Conservation (phyloP, 92 coral and sea anemone genomes). For the Ricordea florida region DNA sequence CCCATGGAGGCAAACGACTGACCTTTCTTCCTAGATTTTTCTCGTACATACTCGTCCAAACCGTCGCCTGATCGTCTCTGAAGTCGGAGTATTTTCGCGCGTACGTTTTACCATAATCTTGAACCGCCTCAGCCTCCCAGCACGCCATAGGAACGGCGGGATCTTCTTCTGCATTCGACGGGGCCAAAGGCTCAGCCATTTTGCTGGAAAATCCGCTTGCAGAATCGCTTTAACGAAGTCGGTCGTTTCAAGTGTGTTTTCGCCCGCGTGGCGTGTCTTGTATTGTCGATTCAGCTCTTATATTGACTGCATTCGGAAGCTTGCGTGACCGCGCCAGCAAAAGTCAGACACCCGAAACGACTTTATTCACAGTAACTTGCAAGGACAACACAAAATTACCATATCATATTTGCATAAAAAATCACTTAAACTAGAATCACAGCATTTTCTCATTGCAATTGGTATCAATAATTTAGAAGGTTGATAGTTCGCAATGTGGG, state of each 20-base stretch:
- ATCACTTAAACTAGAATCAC: too few species aligned
- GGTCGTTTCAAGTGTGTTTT: background rate
- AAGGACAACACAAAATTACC: too few species aligned
- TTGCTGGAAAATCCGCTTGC: background rate
- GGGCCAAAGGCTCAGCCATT: too few species aligned
- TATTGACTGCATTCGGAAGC: too few species aligned
- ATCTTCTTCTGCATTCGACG: background rate
- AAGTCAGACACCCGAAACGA: too few species aligned
- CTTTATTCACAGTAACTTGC: too few species aligned
- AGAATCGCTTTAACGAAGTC: background rate
- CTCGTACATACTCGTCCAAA: conserved; percentile 95
- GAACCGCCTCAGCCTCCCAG: conserved; percentile 68
- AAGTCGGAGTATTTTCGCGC: conserved; percentile 75
- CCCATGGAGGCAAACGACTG: conserved; percentile 85
- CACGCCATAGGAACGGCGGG: conserved; percentile 47
- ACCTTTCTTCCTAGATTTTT: conserved; percentile 85
- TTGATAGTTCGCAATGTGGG: too few species aligned
- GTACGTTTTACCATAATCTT: conserved; percentile 67
- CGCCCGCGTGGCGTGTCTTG: background rate
- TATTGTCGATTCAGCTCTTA: too few species aligned
- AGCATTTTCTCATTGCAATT: too few species aligned
- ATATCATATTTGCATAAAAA: too few species aligned
- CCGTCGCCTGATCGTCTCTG: conserved; percentile 86
- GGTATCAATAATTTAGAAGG: too few species aligned
- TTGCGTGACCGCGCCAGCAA: too few species aligned